These are phyloP conservation scores for Nasua narica DNA, from an alignment of 2,797 vertebrate genomes.

Conservation along the genomic window DNA sequence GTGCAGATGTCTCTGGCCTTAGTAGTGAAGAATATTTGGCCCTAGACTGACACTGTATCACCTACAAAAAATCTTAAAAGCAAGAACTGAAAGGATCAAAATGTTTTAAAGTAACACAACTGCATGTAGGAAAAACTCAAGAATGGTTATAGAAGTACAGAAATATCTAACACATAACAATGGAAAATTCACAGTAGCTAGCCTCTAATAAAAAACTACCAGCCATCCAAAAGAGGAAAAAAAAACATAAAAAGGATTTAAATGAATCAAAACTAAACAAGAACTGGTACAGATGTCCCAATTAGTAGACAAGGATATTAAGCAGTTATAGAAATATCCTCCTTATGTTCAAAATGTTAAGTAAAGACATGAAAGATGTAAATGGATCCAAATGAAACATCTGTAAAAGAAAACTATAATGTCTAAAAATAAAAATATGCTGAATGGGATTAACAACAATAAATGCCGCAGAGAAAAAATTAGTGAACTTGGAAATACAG, in stretches of 20 bases:
- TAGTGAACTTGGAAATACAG: not conserved
- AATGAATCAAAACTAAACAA: not conserved
- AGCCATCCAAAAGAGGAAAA: not conserved
- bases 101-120: not conserved
- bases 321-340: not conserved
- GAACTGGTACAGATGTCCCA: not conserved
- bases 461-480: not conserved
- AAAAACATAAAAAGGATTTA: not conserved
- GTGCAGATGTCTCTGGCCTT: not conserved
- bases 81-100: not conserved
- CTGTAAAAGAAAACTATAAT: not conserved
- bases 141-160: not conserved
- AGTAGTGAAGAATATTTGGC: not conserved
- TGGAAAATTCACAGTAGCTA: not conserved
- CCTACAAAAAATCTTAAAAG: not conserved
- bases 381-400: not conserved
- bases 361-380: not conserved
- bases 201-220: not conserved
- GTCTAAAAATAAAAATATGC: not conserved
- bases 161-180: not conserved
- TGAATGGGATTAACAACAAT: not conserved
- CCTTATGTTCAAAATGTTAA: not conserved
- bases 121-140: not conserved
- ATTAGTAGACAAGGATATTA: not conserved
- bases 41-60: not conserved